A percentile compares a stretch with the other conserved stretches of the same genome.
These are phyloP conservation scores for Spinus olivaceus DNA, from an alignment of 2,797 vertebrate species.

Conservation along the genomic window DNA sequence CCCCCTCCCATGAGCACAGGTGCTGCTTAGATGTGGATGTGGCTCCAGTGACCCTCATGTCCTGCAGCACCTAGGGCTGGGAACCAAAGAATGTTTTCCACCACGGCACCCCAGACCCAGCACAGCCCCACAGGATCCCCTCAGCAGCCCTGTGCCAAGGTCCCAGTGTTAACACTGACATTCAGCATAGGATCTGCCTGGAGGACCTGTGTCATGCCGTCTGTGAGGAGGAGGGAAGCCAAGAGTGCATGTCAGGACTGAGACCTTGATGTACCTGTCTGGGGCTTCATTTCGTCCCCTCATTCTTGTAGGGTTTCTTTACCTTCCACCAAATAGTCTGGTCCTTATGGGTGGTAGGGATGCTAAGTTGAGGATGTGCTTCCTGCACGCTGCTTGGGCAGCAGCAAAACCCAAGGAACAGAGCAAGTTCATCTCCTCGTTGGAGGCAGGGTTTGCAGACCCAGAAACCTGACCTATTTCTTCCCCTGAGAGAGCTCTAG, in stretches of 20 bases:
- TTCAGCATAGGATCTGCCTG: background rate
- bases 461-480: background rate
- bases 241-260: background rate
- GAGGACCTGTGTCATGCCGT: background rate
- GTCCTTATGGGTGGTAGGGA: background rate
- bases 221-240: background rate
- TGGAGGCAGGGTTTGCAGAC: background rate
- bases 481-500: background rate
- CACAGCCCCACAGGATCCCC: background rate
- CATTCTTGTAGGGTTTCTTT: background rate
- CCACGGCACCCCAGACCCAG: background rate
- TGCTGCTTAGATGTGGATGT: background rate
- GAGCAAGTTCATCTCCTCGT: background rate
- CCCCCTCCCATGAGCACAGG: background rate
- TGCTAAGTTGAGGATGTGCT: background rate
- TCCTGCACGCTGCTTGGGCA: background rate
- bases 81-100: background rate
- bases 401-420: background rate
- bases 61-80: background rate
- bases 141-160: rapidly evolving
- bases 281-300: background rate
- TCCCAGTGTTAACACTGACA: background rate
- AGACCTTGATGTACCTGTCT: background rate
- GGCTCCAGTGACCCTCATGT: background rate
- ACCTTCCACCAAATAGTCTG: background rate